These are phyloP conservation scores for Erythrolamprus reginae DNA, from an alignment of 2,113 vertebrate genomes.

Conservation along the genomic window DNA sequence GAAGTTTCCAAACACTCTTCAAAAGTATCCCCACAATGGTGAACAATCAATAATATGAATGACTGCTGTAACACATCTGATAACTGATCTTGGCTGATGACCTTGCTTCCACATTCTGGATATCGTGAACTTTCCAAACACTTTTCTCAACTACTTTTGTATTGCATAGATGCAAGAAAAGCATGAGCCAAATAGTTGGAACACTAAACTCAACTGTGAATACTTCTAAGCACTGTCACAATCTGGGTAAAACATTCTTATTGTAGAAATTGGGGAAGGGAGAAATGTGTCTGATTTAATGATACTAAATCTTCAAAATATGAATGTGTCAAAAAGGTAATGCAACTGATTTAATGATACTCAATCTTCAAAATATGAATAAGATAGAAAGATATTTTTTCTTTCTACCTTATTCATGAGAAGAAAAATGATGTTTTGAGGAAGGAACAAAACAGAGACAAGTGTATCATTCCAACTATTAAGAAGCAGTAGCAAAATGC, in stretches of 20 bases:
- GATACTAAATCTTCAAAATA: not conserved
- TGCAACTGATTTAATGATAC: not conserved
- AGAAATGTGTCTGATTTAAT: not conserved
- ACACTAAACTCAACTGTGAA: not conserved
- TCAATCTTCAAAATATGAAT: not conserved
- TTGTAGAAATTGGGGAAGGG: not conserved
- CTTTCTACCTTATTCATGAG: no score
- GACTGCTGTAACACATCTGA: not conserved
- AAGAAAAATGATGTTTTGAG: not conserved
- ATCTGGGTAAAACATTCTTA: not conserved
- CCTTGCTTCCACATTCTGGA: not conserved
- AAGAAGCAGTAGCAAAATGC: not conserved
- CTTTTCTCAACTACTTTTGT: not conserved
- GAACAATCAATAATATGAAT: not conserved
- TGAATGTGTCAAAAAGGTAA: not conserved
- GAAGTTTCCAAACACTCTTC: no score
- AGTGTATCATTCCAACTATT: not conserved
- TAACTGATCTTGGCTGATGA: not conserved
- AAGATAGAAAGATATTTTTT: no score
- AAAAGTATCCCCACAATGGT: no score
- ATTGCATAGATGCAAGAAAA: not conserved
- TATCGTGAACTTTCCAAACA: not conserved
- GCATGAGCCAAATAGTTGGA: not conserved
- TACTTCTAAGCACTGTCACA: not conserved
- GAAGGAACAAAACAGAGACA: not conserved